Conservation (phyloP, 2,888 invertebrate genomes). For the Prosapia bicincta region DNA sequence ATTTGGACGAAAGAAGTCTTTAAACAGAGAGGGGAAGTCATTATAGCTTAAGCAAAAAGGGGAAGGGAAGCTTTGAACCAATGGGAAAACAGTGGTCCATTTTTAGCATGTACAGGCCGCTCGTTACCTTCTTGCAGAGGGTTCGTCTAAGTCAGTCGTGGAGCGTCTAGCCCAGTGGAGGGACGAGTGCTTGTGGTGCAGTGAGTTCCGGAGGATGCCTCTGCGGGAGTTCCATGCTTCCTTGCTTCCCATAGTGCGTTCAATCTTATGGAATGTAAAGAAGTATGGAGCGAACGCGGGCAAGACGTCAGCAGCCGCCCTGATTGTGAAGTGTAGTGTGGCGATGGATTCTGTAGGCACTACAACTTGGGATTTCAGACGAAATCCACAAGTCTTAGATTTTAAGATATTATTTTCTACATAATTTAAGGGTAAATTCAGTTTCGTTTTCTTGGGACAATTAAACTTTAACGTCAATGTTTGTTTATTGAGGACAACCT, state of each 20-base stretch:
- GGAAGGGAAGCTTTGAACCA: not conserved
- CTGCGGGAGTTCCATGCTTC: not conserved
- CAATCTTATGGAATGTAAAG: not conserved
- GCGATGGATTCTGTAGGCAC: too few relatives aligned
- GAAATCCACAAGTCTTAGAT: too few relatives aligned
- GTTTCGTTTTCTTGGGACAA: too few relatives aligned
- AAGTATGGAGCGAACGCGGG: not conserved
- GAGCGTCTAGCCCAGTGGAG: not conserved
- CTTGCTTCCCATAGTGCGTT: not conserved
- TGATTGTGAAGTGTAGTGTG: not conserved
- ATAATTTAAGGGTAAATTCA: too few relatives aligned
- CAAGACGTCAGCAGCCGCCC: not conserved
- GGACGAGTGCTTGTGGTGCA: not conserved
- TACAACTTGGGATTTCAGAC: too few relatives aligned
- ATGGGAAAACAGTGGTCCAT: not conserved
- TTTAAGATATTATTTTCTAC: too few relatives aligned
- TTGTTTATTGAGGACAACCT: too few relatives aligned
- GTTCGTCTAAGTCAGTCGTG: not conserved
- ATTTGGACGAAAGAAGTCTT: not conserved
- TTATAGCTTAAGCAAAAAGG: not conserved
- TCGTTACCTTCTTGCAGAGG: not conserved
- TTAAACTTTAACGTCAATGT: too few relatives aligned
- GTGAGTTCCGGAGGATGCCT: not conserved
- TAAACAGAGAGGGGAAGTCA: not conserved
- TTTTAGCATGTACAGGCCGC: not conserved